Base-by-base conservation (phyloP, 2,113 vertebrate species). In the Philantomba maxwellii region DNA sequence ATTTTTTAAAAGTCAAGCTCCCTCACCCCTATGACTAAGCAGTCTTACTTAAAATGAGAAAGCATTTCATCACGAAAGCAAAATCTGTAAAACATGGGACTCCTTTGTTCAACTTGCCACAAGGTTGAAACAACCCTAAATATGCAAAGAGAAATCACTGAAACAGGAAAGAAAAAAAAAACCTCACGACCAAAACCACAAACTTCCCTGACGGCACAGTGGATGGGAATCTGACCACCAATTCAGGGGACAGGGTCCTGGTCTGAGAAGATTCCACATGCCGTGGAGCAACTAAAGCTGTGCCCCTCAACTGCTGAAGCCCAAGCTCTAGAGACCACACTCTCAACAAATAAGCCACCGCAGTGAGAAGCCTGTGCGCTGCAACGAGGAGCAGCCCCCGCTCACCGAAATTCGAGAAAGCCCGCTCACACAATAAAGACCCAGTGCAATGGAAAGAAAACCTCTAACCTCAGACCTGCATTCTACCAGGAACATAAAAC, bases 31-130 rank as follows among this genome's bases (percentile, higher is more conserved):
- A 77, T 8, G 26, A 95, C 43, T 25, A 91, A 84, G 33, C 33
- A 49, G 55, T 81, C n/a, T 62, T 62, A 83, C 25, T 90, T 89
- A 90, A 96, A 90, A 95, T 47, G 28, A 88, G n/a, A 96, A 51
- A 77, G 14, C 26, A 57, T 60, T 93, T 91, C 62, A 89, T 60
- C n/a, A 77, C 60, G 75, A 92, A 92, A 5, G 14, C 16, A 78
- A 57, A 94, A 97, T 62, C 47, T 82, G 19, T 93, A 39, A 53
- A 95, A 75, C 43, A 85, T 28, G 11, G 70, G 70, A 62, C 39
- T 77, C 93, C 36, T 94, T 66, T 82, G 64, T 87, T 91, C 78
- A 96, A 53, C 21, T 87, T 66, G 39, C 58, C n/a, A 77, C 47
- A 95, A 96, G 92, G 39, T 84, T 19, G n/a, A 83, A 92, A 87